Evolutionary conservation across 2,888 invertebrate species (phyloP).

Genomic region (Cremastobaeus sp.): DNA sequence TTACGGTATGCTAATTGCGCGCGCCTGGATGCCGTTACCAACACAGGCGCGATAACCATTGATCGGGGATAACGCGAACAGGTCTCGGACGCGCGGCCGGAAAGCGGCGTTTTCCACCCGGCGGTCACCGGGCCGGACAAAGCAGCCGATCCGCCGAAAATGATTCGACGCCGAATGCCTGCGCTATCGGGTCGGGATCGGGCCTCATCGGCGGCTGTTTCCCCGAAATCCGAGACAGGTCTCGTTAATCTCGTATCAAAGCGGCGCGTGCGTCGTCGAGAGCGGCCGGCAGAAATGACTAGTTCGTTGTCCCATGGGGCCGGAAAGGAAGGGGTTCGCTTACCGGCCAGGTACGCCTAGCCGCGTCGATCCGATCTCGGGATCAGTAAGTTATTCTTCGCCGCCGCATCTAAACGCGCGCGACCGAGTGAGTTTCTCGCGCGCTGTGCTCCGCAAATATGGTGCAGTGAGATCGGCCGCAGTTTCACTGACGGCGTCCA

Average conservation of each 20-base stretch:
- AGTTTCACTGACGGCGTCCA: conserved; percentile 49
- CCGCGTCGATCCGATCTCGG: conserved; percentile 67
- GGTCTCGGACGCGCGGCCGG: no score
- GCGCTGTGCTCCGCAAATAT: conserved; percentile 40
- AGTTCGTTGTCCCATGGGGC: conserved; percentile 53
- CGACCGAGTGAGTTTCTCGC: conserved; percentile 52
- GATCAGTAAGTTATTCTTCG: conserved; percentile 74
- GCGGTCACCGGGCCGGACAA: not conserved
- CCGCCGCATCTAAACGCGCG: conserved; percentile 71
- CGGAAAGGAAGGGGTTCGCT: conserved; percentile 52
- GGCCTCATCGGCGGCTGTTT: conserved; percentile 17
- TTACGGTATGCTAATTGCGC: conserved; percentile 62
- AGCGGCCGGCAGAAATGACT: conserved; percentile 51
- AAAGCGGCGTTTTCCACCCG: no score
- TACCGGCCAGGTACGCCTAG: conserved; percentile 67
- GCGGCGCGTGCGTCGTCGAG: conserved; percentile 30
- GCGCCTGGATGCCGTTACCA: conserved; percentile 54
- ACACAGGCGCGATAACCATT: conserved; percentile 38
- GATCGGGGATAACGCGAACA: conserved; percentile 48
- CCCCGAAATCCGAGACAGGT: conserved; percentile 4
- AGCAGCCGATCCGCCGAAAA: not conserved
- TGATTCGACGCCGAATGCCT: not conserved
- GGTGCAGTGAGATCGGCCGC: conserved; percentile 58
- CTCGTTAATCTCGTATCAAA: conserved; percentile 42
- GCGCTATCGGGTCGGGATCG: no score